A percentile compares a stretch with the other conserved stretches of the same genome.
Conservation (phyloP, 2,797 vertebrate species). For the Aulostomus chinensis region DNA sequence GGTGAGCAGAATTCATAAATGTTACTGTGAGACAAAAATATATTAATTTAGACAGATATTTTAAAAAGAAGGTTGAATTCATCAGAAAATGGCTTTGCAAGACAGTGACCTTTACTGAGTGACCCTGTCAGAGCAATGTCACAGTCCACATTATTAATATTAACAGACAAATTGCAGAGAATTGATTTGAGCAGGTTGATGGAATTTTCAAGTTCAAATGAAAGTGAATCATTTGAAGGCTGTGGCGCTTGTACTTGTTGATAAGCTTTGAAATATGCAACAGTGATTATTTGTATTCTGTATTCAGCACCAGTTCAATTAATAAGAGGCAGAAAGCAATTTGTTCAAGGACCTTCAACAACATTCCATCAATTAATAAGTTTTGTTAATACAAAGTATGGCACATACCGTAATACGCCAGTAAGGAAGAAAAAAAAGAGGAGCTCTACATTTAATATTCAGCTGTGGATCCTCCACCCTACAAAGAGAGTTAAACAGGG, state of each 20-base stretch:
- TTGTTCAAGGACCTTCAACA: constrained; percentile 46
- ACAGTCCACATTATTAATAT: constrained; percentile 10
- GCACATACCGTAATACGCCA: not conserved
- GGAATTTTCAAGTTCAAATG: constrained; percentile 18
- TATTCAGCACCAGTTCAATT: constrained; percentile 17
- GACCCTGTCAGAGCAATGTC: not conserved
- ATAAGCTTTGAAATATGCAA: constrained; percentile 43
- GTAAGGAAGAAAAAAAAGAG: constrained; percentile 3
- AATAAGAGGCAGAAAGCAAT: constrained; percentile 8
- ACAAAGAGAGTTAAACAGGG: too few relatives aligned
- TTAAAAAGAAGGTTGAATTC: not conserved
- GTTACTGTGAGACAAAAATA: not conserved
- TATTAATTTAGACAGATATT: not conserved
- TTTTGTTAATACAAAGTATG: constrained; percentile 36
- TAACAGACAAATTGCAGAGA: constrained; percentile 1
- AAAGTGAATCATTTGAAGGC: constrained; percentile 49
- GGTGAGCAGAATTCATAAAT: not conserved
- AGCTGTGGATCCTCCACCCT: not conserved
- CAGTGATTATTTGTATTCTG: constrained; percentile 44
- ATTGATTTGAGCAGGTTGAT: constrained; percentile 21
- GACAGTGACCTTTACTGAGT: not conserved
- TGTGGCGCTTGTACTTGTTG: constrained; percentile 11
- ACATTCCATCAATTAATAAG: constrained; percentile 22
- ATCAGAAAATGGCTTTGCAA: not conserved
- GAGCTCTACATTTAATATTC: not conserved